These are phyloP conservation scores for Elegia similella DNA, from an alignment of 2,888 invertebrate species.

Conservation along the genomic window DNA sequence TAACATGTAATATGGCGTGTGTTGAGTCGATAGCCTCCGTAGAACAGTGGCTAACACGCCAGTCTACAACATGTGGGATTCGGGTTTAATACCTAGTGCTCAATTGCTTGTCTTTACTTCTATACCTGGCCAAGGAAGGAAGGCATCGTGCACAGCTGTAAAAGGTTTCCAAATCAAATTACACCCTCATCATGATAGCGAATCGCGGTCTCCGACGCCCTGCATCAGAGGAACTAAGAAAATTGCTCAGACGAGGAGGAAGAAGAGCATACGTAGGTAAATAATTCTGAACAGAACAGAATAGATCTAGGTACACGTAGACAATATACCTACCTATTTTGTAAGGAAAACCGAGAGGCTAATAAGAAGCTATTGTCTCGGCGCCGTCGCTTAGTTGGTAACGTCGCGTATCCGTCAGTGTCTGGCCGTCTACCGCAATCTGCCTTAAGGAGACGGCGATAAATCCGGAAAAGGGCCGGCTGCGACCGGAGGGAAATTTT, in stretches of 20 bases:
- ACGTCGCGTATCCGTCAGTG: slow-evolving; percentile 43
- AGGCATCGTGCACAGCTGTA: too few relatives aligned
- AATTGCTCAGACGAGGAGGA: too few relatives aligned
- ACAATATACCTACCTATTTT: neutral
- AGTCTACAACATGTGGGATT: too few relatives aligned
- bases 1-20: neutral
- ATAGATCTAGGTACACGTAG: neutral
- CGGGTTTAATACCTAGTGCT: too few relatives aligned
- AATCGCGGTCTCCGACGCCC: too few relatives aligned
- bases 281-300: neutral
- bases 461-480: slow-evolving; percentile 42
- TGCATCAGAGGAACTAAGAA: too few relatives aligned
- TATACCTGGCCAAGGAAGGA: too few relatives aligned
- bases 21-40: too few relatives aligned
- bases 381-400: slow-evolving; percentile 48
- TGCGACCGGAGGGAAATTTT: slow-evolving; percentile 3
- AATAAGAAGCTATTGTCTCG: slow-evolving; percentile 11
- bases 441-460: slow-evolving; percentile 56
- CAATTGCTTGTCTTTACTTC: too few relatives aligned
- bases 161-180: too few relatives aligned
- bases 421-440: slow-evolving; percentile 44
- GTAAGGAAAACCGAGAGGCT: neutral
- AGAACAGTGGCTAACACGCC: too few relatives aligned
- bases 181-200: too few relatives aligned
- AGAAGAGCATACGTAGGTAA: neutral